These are phyloP conservation scores for Eolophus roseicapilla DNA, from an alignment of 2,113 vertebrate genomes.

Conservation along the genomic window DNA sequence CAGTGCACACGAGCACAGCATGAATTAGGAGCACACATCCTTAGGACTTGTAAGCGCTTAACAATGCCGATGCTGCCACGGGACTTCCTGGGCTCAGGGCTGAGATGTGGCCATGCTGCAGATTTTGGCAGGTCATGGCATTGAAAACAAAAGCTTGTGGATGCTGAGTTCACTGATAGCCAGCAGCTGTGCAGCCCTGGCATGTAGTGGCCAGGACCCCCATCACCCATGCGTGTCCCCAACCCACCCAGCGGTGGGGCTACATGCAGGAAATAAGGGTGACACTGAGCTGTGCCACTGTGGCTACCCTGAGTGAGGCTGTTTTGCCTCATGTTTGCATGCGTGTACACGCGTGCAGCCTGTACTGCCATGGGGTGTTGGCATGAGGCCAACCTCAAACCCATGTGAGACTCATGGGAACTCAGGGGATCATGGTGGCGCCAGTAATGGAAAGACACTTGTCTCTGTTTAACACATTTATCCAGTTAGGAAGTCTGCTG, in stretches of 20 bases:
- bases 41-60: not conserved
- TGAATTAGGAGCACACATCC: too few species aligned
- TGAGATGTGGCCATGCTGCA: not conserved
- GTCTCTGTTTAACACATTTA: not conserved
- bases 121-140: rapidly evolving
- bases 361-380: rapidly evolving
- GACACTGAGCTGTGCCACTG: rapidly evolving
- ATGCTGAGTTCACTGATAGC: not conserved
- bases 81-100: not conserved
- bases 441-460: not conserved
- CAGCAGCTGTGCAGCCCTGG: rapidly evolving
- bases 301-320: not conserved
- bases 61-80: rapidly evolving
- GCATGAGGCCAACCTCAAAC: rapidly evolving
- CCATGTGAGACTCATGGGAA: rapidly evolving
- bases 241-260: not conserved
- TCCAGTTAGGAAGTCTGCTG: not conserved
- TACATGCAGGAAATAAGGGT: rapidly evolving
- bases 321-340: not conserved
- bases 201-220: rapidly evolving
- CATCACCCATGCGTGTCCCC: rapidly evolving
- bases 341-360: not conserved
- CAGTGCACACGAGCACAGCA: slow-evolving; percentile 86
- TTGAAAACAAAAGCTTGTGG: not conserved
- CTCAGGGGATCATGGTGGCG: rapidly evolving